phyloP scores from a whole-genome alignment of 2,797 vertebrate genomes.

The Agapornis canus region DNA sequence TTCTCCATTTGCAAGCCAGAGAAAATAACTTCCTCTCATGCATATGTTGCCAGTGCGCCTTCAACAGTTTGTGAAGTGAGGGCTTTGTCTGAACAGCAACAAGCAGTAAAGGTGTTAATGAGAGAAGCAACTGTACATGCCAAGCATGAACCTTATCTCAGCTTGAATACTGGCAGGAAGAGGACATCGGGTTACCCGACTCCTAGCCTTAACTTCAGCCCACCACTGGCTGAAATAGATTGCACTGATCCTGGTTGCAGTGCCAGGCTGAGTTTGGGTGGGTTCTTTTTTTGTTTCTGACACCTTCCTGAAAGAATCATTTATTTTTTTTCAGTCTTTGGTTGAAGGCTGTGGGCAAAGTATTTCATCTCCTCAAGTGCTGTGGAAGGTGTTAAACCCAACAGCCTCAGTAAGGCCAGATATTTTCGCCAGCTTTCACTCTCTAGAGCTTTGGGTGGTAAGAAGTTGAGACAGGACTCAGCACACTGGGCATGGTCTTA shows the following conservation, averaged over 20 bases:
- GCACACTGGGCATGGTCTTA: background rate
- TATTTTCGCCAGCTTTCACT: background rate
- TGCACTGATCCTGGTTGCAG: background rate
- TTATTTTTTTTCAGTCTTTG: background rate
- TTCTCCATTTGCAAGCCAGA: background rate
- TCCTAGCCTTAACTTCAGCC: background rate
- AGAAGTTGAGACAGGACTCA: background rate
- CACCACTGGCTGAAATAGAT: background rate
- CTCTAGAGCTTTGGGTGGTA: background rate
- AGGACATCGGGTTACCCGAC: background rate
- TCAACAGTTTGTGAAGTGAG: background rate
- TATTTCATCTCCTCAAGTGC: background rate
- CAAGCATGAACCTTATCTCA: fast-evolving
- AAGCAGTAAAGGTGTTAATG: fast-evolving
- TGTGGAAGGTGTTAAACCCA: background rate
- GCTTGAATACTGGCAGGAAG: background rate
- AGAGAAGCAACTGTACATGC: background rate
- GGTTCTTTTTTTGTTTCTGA: no score
- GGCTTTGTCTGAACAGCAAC: background rate
- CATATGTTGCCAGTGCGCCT: background rate
- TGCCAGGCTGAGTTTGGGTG: background rate
- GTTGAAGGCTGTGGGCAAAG: background rate
- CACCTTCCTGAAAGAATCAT: background rate
- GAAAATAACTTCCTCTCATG: background rate
- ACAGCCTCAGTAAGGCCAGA: background rate